Percentiles rank a stretch among this genome's conserved stretches.
Conservation (phyloP, 2,888 invertebrate species). For the Alsophila aescularia region DNA sequence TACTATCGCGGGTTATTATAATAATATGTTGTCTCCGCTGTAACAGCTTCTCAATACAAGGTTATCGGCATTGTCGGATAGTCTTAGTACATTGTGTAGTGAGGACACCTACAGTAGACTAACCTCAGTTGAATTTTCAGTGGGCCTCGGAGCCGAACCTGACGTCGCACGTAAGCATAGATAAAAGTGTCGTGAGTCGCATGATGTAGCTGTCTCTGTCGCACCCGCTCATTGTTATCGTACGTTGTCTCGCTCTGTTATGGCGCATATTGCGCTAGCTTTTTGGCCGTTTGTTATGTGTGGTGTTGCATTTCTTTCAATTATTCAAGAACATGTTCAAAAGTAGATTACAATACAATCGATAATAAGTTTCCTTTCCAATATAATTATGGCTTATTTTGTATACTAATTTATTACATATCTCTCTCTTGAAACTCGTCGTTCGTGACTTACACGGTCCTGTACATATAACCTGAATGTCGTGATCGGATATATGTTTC, state of each 20-base stretch:
- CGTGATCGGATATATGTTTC: no score
- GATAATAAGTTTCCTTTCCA: no score
- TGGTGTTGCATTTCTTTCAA: slow-evolving; percentile 37
- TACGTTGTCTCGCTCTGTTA: slow-evolving; percentile 62
- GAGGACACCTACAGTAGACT: slow-evolving; percentile 69
- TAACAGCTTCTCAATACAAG: not conserved
- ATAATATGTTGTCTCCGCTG: no score
- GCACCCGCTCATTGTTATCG: slow-evolving; percentile 64
- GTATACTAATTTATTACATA: no score
- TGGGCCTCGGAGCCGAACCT: slow-evolving; percentile 81
- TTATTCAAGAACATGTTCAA: not conserved
- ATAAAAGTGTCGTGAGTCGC: slow-evolving; percentile 78
- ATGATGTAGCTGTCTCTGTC: slow-evolving; percentile 71
- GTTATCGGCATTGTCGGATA: not conserved
- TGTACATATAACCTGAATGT: no score
- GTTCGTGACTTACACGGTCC: no score
- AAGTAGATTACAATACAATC: no score
- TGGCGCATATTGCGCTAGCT: slow-evolving; percentile 50
- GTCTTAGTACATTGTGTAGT: not conserved
- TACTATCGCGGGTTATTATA: no score
- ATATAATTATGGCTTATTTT: no score
- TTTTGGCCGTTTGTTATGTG: slow-evolving; percentile 29
- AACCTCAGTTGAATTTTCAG: slow-evolving; percentile 80
- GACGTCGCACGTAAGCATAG: slow-evolving; percentile 78
- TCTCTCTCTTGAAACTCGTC: no score